phyloP scores from a whole-genome alignment of 2,113 vertebrate species.

The Platysternon megacephalum region DNA sequence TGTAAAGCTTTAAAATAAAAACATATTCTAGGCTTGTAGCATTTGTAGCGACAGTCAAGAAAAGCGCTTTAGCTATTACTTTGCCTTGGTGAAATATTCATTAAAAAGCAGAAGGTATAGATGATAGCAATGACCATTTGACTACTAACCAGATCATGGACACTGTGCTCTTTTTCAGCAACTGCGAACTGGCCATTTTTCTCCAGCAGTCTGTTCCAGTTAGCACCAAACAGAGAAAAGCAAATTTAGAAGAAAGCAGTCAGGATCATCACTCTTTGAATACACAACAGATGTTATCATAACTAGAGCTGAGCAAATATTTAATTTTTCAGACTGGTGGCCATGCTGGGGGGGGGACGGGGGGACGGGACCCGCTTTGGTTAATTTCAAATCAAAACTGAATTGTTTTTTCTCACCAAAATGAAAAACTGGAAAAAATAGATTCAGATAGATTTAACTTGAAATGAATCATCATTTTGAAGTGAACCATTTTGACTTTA shows the following conservation, averaged over 20 bases:
- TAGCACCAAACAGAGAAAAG: conserved; percentile 57
- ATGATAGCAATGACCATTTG: background rate
- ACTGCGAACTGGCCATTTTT: background rate
- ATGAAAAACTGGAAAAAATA: background rate
- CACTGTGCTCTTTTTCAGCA: accelerated
- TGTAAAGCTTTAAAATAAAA: background rate
- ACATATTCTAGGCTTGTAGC: background rate
- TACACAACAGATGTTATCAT: background rate
- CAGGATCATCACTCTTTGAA: background rate
- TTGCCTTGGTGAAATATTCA: background rate
- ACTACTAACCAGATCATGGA: conserved; percentile 1
- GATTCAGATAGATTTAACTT: background rate
- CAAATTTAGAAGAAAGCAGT: background rate
- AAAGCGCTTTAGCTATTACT: background rate
- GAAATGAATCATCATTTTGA: background rate
- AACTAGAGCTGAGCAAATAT: background rate
- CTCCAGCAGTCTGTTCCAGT: background rate
- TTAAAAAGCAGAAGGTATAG: background rate
- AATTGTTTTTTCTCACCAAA: background rate
- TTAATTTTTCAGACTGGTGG: background rate
- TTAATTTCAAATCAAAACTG: background rate
- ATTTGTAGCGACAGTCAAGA: background rate
- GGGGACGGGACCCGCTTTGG: background rate
- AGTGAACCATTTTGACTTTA: background rate
- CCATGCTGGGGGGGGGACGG: background rate